Evolutionary conservation across 1,140 invertebrate genomes (phyloP), one percentile per base, ranked within the genome.

Genomic region (Matsumurasca onukii): DNA sequence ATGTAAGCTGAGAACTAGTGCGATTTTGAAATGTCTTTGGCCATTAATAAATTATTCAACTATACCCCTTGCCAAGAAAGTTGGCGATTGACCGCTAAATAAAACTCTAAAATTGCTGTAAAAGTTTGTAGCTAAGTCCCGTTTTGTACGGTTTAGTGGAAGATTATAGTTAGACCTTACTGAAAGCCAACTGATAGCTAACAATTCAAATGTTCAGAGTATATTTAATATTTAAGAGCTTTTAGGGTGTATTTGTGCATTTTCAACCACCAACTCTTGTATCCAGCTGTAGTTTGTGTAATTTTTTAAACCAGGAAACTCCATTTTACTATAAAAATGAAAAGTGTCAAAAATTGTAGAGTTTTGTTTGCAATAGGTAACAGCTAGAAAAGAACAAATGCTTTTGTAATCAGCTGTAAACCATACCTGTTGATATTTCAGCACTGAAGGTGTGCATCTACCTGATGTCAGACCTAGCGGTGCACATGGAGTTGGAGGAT

Each of bases 401-500:
- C n/a, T n/a, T n/a, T n/a, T n/a, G n/a, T n/a, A n/a, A n/a, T n/a
- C n/a, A n/a, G n/a, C n/a, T n/a, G n/a, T n/a, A n/a, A n/a, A n/a
- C n/a, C n/a, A n/a, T n/a, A 17, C 34, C 5, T 39, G 34, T 51
- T 61, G n/a, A 67, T 13, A 66, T 69, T 72, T 66, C 66, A 77
- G 76, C 65, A n/a, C 48, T 74, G 12, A 68, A 68, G 45, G 63
- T 77, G 15, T 88, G 86, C 73, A 82, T 89, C 2, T 90, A 89
- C 75, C 78, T 89, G 31, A 88, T 89, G 83, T 88, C 84, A 24
- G 81, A 84, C 1, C 81, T 85, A 24, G 87, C 87, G 9, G 80
- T 90, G 34, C 85, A 88, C 80, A 85, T 90, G 79, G 88, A 90
- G 74, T 86, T 89, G 77, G 88, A 90, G 73, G 85, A 88, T 52